Conservation (phyloP, 2,113 vertebrate genomes). For the Chionomys nivalis region DNA sequence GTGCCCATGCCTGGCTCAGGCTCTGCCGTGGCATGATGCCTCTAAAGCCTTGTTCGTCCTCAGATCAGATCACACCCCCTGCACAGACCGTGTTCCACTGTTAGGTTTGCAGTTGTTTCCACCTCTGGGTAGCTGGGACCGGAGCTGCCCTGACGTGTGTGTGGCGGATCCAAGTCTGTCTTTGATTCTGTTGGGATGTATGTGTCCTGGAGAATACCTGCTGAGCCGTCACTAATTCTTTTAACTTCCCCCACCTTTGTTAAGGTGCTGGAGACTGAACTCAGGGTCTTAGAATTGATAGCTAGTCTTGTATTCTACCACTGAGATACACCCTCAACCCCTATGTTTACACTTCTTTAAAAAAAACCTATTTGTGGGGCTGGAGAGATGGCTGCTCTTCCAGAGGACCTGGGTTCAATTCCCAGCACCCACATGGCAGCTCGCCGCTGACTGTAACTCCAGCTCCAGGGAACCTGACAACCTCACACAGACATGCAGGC, state of each 20-base stretch:
- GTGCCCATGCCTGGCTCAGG: not conserved
- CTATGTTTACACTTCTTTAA: not conserved
- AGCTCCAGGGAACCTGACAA: too few species aligned
- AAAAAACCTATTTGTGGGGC: too few species aligned
- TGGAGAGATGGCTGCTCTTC: too few species aligned
- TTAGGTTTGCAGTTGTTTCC: not conserved
- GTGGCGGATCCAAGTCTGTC: not conserved
- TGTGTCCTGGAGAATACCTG: not conserved
- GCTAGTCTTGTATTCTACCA: not conserved
- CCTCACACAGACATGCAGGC: too few species aligned
- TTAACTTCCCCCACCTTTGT: not conserved
- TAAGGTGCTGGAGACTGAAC: not conserved
- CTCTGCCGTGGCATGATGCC: not conserved
- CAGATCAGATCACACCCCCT: too few species aligned
- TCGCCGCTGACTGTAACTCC: too few species aligned
- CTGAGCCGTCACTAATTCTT: not conserved
- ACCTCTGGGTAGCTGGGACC: not conserved
- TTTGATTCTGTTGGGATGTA: accelerated
- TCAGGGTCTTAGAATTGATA: not conserved
- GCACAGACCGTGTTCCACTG: not conserved
- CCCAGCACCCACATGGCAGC: too few species aligned
- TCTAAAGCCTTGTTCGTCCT: not conserved
- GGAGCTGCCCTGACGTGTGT: not conserved
- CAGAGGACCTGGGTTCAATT: too few species aligned
- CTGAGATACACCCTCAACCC: not conserved